Evolutionary conservation across 2,113 vertebrate genomes (phyloP).

Genomic region (Pavo muticus): DNA sequence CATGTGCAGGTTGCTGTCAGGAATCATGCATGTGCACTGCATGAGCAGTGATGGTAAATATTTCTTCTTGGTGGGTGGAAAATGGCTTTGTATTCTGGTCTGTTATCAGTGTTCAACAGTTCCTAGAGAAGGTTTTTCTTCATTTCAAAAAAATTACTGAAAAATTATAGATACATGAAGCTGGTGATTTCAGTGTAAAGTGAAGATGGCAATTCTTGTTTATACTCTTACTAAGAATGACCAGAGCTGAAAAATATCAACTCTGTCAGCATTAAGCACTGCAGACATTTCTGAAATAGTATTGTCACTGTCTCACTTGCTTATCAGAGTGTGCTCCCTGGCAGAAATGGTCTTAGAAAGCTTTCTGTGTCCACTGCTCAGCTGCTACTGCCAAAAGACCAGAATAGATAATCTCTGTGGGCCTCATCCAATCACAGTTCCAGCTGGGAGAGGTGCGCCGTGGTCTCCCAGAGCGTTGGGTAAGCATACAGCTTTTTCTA

Average conservation of each 20-base stretch:
- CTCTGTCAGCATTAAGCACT: background rate
- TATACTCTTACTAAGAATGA: background rate
- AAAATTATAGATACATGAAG: background rate
- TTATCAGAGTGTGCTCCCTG: background rate
- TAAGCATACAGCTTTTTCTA: background rate
- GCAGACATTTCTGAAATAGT: constrained; percentile 12
- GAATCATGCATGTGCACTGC: background rate
- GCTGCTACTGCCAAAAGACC: background rate
- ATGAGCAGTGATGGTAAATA: background rate
- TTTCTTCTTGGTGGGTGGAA: constrained; percentile 8
- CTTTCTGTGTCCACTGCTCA: background rate
- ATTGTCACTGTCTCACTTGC: background rate
- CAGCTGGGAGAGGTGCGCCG: background rate
- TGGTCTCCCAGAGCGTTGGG: background rate
- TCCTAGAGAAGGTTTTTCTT: background rate
- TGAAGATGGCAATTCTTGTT: background rate
- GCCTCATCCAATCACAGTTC: background rate
- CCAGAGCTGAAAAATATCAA: background rate
- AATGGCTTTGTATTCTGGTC: background rate
- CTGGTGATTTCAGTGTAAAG: background rate
- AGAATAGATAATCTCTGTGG: background rate
- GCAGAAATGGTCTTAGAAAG: background rate
- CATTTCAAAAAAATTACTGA: background rate
- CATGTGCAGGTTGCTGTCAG: background rate
- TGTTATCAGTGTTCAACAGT: background rate